Evolutionary conservation across 2,113 vertebrate genomes (phyloP).

Genomic region (Podocnemis expansa): DNA sequence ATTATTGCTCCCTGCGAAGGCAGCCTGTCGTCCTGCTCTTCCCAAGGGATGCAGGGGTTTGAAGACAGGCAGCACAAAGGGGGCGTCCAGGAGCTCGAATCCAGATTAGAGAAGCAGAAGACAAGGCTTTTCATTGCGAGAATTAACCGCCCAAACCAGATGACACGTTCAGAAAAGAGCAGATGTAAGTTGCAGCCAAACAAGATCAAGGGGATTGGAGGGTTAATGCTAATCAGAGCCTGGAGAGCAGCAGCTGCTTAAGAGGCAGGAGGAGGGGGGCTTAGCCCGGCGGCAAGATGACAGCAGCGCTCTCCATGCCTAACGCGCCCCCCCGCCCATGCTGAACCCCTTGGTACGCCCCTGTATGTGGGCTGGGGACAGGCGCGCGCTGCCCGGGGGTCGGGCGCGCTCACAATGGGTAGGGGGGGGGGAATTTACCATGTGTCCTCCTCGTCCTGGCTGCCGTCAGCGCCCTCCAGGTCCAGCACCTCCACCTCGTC

Average conservation of each 20-base stretch:
- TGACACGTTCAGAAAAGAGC: neutral
- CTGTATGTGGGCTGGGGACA: too few relatives aligned
- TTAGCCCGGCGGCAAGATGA: neutral
- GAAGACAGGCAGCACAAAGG: neutral
- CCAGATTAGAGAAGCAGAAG: neutral
- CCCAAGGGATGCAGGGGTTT: neutral
- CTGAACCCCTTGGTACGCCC: too few relatives aligned
- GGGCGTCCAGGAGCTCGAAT: neutral
- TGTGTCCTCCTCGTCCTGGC: slow-evolving; percentile 84
- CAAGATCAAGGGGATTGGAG: slow-evolving; percentile 10
- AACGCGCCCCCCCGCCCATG: neutral
- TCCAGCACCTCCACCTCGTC: slow-evolving; percentile 92
- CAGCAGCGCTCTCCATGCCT: neutral
- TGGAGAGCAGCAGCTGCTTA: neutral
- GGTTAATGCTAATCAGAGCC: neutral
- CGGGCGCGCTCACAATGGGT: neutral
- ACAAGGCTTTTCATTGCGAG: accelerated
- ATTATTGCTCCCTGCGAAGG: neutral
- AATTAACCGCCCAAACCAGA: neutral
- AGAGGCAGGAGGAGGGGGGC: too few relatives aligned
- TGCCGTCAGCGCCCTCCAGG: slow-evolving; percentile 77
- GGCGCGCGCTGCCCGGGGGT: too few relatives aligned
- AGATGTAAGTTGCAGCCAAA: neutral
- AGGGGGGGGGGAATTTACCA: slow-evolving; percentile 77
- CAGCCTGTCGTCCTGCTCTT: neutral